These are phyloP conservation scores for Montipora capricornis DNA, from an alignment of 64 coral and sea anemone genomes.

Conservation along the genomic window DNA sequence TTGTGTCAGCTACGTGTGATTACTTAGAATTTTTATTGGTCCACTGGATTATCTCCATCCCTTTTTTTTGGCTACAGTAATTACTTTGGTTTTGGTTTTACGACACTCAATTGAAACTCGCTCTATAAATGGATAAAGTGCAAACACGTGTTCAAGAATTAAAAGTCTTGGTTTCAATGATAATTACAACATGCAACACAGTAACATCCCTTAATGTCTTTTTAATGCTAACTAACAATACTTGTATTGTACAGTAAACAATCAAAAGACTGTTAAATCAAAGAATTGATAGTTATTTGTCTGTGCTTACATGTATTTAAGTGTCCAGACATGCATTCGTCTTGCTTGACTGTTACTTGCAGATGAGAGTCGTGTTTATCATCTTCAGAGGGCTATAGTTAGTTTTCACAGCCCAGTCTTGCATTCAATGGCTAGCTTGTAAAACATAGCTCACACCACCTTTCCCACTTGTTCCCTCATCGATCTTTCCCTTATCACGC, in stretches of 20 bases:
- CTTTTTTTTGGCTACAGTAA: too few relatives aligned
- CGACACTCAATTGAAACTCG: too few relatives aligned
- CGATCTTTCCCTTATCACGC: neutral
- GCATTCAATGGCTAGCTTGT: neutral
- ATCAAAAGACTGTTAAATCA: neutral
- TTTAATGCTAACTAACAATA: slow-evolving; percentile 30
- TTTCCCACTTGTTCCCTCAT: neutral
- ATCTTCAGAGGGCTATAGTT: neutral
- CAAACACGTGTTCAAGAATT: too few relatives aligned
- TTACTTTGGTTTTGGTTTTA: too few relatives aligned
- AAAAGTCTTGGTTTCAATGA: neutral
- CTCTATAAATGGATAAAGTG: too few relatives aligned
- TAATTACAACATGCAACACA: neutral
- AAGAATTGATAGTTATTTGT: too few relatives aligned
- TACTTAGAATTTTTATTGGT: too few relatives aligned
- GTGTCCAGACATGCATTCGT: too few relatives aligned
- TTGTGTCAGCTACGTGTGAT: too few relatives aligned
- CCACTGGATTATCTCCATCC: too few relatives aligned
- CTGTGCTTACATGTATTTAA: too few relatives aligned
- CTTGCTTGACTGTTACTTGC: neutral
- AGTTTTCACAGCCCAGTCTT: neutral
- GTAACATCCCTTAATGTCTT: slow-evolving; percentile 24
- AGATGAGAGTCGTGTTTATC: too few relatives aligned
- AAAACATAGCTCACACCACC: neutral
- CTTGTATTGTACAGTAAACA: neutral